Evolutionary conservation across 2,113 vertebrate genomes (phyloP).

Genomic region (Mesembrinibis cayennensis): DNA sequence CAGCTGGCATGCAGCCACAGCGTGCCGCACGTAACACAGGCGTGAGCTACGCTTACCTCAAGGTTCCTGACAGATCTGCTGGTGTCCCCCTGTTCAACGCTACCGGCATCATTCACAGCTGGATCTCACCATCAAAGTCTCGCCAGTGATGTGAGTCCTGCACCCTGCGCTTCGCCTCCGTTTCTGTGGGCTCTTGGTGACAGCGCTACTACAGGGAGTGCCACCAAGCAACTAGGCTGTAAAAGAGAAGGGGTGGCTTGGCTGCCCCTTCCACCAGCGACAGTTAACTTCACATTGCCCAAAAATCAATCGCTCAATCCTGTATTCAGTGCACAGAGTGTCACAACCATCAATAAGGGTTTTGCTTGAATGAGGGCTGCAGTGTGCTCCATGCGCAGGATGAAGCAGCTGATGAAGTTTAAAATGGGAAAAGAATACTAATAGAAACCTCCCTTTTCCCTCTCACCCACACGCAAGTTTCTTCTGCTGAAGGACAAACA

Average conservation of each 20-base stretch:
- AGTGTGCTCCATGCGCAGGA: neutral
- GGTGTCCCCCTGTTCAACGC: neutral
- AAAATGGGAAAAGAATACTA: neutral
- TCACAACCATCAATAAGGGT: neutral
- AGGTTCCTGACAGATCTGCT: neutral
- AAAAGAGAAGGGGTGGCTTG: neutral
- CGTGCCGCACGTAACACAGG: accelerated
- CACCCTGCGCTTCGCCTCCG: accelerated
- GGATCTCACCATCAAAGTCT: neutral
- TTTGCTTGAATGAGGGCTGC: neutral
- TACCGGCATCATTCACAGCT: neutral
- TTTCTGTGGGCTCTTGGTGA: too few species aligned
- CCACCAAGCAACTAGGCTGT: neutral
- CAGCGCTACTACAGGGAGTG: neutral
- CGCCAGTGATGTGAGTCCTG: accelerated
- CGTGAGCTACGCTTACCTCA: accelerated
- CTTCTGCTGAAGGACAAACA: conserved; percentile 55
- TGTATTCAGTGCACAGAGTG: neutral
- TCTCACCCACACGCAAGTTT: neutral
- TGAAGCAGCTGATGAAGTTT: neutral
- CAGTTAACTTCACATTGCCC: neutral
- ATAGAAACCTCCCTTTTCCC: neutral
- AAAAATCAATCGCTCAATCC: neutral
- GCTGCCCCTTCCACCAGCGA: neutral
- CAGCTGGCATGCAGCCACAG: neutral